These are phyloP conservation scores for Empidonax alnorum DNA, from an alignment of 2,113 vertebrate species.

Conservation along the genomic window DNA sequence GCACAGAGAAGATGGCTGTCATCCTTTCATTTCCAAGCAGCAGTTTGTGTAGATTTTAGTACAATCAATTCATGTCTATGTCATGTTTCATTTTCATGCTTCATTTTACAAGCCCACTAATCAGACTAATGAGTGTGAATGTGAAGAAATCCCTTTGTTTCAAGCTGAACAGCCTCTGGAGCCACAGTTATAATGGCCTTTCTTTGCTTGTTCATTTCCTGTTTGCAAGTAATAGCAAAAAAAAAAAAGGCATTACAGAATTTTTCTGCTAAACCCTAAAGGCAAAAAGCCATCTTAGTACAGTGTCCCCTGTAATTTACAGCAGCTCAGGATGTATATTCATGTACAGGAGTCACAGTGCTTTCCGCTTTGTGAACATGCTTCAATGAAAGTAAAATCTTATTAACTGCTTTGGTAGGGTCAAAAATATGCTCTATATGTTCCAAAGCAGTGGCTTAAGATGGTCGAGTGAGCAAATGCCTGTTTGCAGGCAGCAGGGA, in stretches of 20 bases:
- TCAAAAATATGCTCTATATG: not conserved
- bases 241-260: not conserved
- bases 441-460: not conserved
- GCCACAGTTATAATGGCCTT: constrained; percentile 2
- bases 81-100: constrained; percentile 68
- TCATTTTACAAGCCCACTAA: constrained; percentile 63
- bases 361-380: not conserved
- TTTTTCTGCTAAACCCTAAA: not conserved
- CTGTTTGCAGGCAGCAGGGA: not conserved
- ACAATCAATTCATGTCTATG: constrained; percentile 29
- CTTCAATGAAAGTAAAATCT: not conserved
- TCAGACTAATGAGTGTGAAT: constrained; percentile 73
- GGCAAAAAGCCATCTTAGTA: constrained; percentile 1
- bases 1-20: not conserved
- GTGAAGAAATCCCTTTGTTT: constrained; percentile 67
- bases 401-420: not conserved
- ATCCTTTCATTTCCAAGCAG: constrained; percentile 14
- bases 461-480: not conserved
- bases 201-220: constrained; percentile 38
- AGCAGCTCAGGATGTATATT: not conserved
- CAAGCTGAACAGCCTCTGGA: constrained; percentile 38
- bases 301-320: not conserved
- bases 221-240: not conserved
- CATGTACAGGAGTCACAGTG: not conserved
- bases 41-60: not conserved